phyloP scores from a whole-genome alignment of 2,888 invertebrate species.

The Gasteruption jaculator region DNA sequence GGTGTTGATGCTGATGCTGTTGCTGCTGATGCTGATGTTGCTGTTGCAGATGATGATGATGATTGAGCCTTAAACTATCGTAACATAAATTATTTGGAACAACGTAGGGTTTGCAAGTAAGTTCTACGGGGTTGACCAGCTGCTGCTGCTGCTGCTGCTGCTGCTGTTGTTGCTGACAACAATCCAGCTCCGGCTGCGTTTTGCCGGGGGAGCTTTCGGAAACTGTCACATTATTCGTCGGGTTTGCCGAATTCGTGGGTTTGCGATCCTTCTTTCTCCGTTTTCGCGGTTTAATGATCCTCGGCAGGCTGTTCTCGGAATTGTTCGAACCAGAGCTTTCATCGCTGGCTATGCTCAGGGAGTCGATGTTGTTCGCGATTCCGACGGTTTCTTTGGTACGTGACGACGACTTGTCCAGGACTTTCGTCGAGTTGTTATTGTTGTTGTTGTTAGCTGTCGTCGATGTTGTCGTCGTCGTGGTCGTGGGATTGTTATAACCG shows the following conservation, averaged over 20 bases:
- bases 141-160: conserved; percentile 23
- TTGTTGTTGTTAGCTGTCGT: conserved; percentile 43
- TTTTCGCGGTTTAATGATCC: conserved; percentile 86
- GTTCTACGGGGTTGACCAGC: neutral
- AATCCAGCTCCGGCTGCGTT: conserved; percentile 15
- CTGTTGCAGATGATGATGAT: conserved; percentile 14
- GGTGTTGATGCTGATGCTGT: conserved; percentile 16
- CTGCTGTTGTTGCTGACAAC: conserved; percentile 11
- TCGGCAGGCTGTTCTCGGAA: conserved; percentile 74
- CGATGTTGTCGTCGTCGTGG: conserved; percentile 6
- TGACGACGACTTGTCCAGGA: neutral
- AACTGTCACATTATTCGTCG: conserved; percentile 29
- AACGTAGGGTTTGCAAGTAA: neutral
- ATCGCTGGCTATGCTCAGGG: conserved; percentile 71
- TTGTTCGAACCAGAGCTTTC: conserved; percentile 66
- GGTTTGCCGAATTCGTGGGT: too few relatives aligned
- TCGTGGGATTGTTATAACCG: conserved; percentile 29
- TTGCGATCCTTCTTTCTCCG: conserved; percentile 86
- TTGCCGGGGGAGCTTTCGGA: conserved; percentile 1
- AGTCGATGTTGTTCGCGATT: conserved; percentile 56
- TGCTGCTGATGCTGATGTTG: conserved; percentile 24
- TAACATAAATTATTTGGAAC: neutral
- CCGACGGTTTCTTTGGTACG: conserved; percentile 16
- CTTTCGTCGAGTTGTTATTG: conserved; percentile 26
- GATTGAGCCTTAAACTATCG: neutral